Evolutionary conservation across 2,797 vertebrate species (phyloP).

Genomic region (Catharus ustulatus): DNA sequence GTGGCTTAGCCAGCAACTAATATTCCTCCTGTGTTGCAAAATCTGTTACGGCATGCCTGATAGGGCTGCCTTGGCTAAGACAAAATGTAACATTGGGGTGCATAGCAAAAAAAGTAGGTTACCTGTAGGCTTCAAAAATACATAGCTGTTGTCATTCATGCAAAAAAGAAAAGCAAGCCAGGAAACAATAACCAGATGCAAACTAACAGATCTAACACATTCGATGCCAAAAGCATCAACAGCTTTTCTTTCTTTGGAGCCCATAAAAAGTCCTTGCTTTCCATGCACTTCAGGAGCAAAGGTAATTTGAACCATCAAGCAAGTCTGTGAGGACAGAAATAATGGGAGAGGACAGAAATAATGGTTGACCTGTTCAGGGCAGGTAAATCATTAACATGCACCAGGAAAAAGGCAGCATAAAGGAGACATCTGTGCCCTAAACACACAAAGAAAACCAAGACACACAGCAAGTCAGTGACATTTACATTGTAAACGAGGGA

Average conservation of each 20-base stretch:
- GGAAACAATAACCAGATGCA: background rate
- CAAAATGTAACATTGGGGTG: background rate
- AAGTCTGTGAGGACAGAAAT: background rate
- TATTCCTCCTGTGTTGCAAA: background rate
- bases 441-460: background rate
- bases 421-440: background rate
- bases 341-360: background rate
- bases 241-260: background rate
- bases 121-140: background rate
- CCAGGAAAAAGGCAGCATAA: background rate
- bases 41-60: background rate
- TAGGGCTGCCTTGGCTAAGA: background rate
- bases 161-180: background rate
- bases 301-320: background rate
- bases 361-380: background rate
- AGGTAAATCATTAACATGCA: constrained; percentile 57
- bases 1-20: background rate
- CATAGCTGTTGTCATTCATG: background rate
- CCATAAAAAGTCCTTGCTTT: background rate
- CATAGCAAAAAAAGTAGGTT: constrained; percentile 6
- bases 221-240: background rate
- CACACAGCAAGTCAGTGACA: background rate
- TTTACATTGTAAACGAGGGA: background rate
- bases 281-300: background rate
- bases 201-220: background rate